These are phyloP conservation scores for Anguilla anguilla DNA, from an alignment of 2,797 vertebrate species.

Conservation along the genomic window DNA sequence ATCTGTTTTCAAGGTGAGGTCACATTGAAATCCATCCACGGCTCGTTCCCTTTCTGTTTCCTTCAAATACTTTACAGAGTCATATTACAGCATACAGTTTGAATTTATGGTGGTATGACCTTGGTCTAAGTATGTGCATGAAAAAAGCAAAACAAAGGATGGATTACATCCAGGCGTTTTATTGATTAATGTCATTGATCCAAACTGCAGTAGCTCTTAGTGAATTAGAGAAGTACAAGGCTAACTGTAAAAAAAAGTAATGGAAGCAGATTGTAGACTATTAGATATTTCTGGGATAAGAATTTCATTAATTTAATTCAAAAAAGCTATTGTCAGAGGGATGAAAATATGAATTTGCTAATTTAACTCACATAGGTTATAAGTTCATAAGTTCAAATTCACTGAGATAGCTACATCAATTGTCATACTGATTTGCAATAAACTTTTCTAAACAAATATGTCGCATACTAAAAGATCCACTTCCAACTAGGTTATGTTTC, in stretches of 20 bases:
- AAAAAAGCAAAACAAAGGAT: constrained; percentile 30
- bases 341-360: not conserved
- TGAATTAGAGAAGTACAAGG: not conserved
- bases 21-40: not conserved
- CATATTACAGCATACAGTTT: not conserved
- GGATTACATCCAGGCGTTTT: constrained; percentile 34
- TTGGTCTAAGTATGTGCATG: not conserved
- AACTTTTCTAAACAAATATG: not conserved
- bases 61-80: not conserved
- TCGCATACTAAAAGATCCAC: not conserved
- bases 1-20: not conserved
- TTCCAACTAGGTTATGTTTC: not conserved
- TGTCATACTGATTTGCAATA: not conserved
- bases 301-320: not conserved
- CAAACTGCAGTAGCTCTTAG: constrained; percentile 19
- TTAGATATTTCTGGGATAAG: not conserved
- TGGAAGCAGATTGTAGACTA: not conserved
- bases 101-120: not conserved
- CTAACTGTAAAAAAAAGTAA: not conserved
- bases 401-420: not conserved
- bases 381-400: not conserved
- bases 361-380: not conserved
- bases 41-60: not conserved
- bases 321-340: not conserved
- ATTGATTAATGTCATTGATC: constrained; percentile 40